Evolutionary conservation across 2,888 invertebrate species (phyloP), one percentile per base, ranked within the genome.

Genomic region (Stenurella melanura): DNA sequence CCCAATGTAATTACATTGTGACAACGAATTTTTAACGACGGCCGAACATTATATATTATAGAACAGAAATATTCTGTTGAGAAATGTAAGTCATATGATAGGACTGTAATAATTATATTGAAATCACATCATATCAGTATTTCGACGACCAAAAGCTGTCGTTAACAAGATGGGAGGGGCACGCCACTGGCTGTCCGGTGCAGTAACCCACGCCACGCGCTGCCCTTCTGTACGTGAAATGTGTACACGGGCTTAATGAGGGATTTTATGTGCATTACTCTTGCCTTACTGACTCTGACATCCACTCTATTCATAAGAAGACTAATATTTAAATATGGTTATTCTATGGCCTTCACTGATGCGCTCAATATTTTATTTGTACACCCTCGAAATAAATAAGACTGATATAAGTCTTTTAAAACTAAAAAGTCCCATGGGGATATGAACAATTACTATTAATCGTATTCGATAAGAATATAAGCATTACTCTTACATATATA

Each of bases 251-350:
- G 85, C 86, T 89, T 89, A 89, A 89, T 89, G 89, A 89, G 89
- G 89, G 89, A 88, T 89, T 89, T 89, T 87, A 89, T 89, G 87
- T 87, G 88, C 88, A 88, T 89, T 88, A 89, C 87, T 88, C 87
- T 88, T 89, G 89, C 88, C 89, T 88, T 89, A 87, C 88, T 89
- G 89, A 89, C 89, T 89, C 64, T 76, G 76, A 76, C 76, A 64
- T 63, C 61, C 68, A 74, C 54, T 60, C 74, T 69, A 74, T 74
- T 69, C 69, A 74, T 56, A 74, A 74, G 60, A 68, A 74, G 58
- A 68, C 68, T 68, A 68, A 61, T 60, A 74, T 69, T 74, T 69
- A 64, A 74, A 69, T 74, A 58, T 21, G 73, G 58, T 67, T 61
- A 74, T 68, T 73, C 30, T 70, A 19, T n/a, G 50, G n/a, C 50